Conservation (phyloP, 35 echinoderm and acorn worm genomes). For the Lytechinus variegatus region DNA sequence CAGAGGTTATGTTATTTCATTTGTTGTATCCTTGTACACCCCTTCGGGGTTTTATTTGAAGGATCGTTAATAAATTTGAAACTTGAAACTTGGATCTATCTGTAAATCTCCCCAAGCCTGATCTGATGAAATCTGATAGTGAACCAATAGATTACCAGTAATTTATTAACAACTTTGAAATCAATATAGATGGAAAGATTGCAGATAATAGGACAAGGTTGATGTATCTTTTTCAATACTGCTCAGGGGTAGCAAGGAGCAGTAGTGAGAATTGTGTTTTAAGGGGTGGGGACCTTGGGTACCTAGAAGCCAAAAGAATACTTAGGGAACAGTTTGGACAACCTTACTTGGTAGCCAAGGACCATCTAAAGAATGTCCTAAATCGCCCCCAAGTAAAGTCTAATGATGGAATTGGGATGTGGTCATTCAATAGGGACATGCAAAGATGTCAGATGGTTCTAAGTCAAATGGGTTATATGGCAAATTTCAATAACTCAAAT, state of each 20-base stretch:
- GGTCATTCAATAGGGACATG: conserved; percentile 16
- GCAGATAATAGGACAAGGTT: conserved; percentile 53
- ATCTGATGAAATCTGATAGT: conserved; percentile 56
- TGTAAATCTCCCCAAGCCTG: conserved; percentile 49
- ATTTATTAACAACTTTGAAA: no score
- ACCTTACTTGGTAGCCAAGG: no score
- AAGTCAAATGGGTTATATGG: conserved; percentile 46
- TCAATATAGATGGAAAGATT: conserved; percentile 23
- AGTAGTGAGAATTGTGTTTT: no score
- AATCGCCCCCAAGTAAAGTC: conserved; percentile 30
- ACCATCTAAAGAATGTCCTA: neutral
- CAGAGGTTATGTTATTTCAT: no score
- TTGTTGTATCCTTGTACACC: no score
- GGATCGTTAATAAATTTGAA: no score
- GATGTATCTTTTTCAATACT: conserved; percentile 71
- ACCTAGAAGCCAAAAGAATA: no score
- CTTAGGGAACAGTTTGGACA: no score
- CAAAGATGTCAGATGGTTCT: conserved; percentile 25
- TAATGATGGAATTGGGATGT: conserved; percentile 25
- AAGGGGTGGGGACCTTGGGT: no score
- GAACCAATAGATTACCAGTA: conserved; percentile 63
- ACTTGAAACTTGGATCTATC: no score
- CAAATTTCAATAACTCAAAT: neutral
- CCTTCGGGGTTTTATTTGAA: no score
- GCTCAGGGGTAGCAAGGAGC: conserved; percentile 48